phyloP scores from a whole-genome alignment of 2,113 vertebrate species.

The Syngnathoides biaculeatus region DNA sequence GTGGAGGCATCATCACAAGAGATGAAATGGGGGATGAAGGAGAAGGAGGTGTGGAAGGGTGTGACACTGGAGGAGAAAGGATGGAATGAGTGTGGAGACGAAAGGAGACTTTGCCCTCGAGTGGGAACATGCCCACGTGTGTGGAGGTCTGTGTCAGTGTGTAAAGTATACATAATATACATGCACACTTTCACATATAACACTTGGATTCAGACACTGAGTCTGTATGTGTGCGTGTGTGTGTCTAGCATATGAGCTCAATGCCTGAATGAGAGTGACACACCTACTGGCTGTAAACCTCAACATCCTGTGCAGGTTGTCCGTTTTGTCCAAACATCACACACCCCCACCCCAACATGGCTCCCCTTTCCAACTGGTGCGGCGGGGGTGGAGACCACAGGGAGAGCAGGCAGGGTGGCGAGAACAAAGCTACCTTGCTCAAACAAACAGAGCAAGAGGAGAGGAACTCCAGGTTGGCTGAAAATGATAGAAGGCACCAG shows the following conservation, averaged over 20 bases:
- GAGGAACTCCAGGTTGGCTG: conserved; percentile 54
- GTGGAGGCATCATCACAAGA: conserved; percentile 29
- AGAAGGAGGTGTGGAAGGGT: conserved; percentile 61
- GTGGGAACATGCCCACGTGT: conserved; percentile 63
- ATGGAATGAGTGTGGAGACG: conserved; percentile 66
- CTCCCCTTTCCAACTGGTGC: conserved; percentile 58
- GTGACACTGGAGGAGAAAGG: conserved; percentile 47
- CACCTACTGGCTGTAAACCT: conserved; percentile 75
- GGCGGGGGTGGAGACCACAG: conserved; percentile 53
- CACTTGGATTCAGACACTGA: background rate
- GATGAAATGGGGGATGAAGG: conserved; percentile 56
- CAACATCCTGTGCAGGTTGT: conserved; percentile 75
- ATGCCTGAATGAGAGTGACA: conserved; percentile 65
- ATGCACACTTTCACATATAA: background rate
- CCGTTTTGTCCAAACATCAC: conserved; percentile 72
- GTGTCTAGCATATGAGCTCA: conserved; percentile 31
- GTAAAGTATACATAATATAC: background rate
- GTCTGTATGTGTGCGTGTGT: background rate
- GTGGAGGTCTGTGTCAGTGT: conserved; percentile 19
- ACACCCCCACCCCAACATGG: conserved; percentile 15
- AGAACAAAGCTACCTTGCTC: conserved; percentile 69
- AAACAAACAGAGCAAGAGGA: conserved; percentile 59
- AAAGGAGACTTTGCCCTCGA: conserved; percentile 74
- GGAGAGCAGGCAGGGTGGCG: conserved; percentile 55
- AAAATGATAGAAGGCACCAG: conserved; percentile 35